Base-by-base conservation (phyloP, 2,888 invertebrate genomes). In the Heliconius hortense region DNA sequence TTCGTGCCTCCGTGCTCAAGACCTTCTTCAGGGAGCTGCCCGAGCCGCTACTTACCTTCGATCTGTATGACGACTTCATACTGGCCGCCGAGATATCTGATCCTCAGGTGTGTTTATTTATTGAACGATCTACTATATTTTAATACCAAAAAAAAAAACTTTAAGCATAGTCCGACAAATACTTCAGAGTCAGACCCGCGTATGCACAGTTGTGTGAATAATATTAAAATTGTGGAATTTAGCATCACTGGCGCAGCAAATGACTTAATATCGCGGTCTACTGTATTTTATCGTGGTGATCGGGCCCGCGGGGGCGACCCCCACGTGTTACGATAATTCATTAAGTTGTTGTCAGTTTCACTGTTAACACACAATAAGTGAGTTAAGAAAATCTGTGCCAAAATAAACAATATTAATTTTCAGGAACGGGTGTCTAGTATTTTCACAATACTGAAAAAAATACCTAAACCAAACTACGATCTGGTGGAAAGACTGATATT, bases 31-130 rank as follows among this genome's bases (percentile, higher is more conserved):
- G 98, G 60, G 98, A 98, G 88, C 96, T 99, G 96, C 97, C 98
- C 24, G 98, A 98, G 89, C 98, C 98, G 28, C 93, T 99, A 81
- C 95, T 99, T 81, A 98, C 98, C 72, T 98, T 97, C 92, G 98
- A 98, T 87, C 96, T 97, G 79, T 99, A 98, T 89, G 98, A 98
- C 90, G 98, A 98, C 91, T 98, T 98, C 90, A 95, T 99, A 78
- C 96, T 97, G 80, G 98, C 98, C 64, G 96, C 98, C 5, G 97
- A 97, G 89, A 95, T 98, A 81, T 95, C 96, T 18, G 97, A 98
- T 88, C 95, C 96, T 28, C 96, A 91, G 89, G 98, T 98, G 21
- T 10, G 24, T 18, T 67, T 18, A 26, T n/a, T 56, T n/a, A n/a
- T n/a, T n/a, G n/a, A n/a, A n/a, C n/a, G 43, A 43, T 43, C 4